These are phyloP conservation scores for Orbicella faveolata DNA, from an alignment of 64 coral and sea anemone genomes.

Conservation along the genomic window DNA sequence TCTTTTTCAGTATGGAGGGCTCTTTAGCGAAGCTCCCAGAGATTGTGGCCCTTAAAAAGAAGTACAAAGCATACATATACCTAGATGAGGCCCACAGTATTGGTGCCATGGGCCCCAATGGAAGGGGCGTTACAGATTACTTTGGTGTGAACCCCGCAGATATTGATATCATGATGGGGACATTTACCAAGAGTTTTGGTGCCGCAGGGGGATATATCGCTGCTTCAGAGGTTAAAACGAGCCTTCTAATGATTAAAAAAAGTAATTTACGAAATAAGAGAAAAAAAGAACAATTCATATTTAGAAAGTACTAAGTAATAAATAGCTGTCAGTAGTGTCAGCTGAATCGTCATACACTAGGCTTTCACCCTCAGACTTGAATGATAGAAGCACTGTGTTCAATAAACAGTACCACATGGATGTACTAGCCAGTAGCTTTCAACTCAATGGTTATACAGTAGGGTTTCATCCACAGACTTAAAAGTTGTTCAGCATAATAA, in stretches of 20 bases:
- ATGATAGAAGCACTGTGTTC: background rate
- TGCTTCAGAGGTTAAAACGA: constrained; percentile 60
- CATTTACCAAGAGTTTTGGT: constrained; percentile 98
- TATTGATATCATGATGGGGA: constrained; percentile 99
- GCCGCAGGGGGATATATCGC: constrained; percentile 96
- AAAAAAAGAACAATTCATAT: no score
- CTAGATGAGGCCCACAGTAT: constrained; percentile 99
- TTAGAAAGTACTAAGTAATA: no score
- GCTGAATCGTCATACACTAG: no score
- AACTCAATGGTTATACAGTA: background rate
- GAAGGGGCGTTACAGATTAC: constrained; percentile 85
- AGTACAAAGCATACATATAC: constrained; percentile 97
- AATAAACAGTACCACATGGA: background rate
- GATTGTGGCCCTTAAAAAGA: constrained; percentile 93
- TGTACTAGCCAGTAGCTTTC: background rate
- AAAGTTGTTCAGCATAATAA: no score
- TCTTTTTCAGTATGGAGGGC: constrained; percentile 84
- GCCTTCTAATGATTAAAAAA: background rate
- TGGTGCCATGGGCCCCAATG: constrained; percentile 86
- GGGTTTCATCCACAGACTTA: background rate
- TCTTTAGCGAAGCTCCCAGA: constrained; percentile 89
- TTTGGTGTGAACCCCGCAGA: constrained; percentile 83
- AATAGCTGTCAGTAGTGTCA: no score
- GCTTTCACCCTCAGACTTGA: no score
- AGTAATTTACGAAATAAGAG: no score